Base-by-base conservation (phyloP, 2,797 vertebrate species). In the Dryobates pubescens region DNA sequence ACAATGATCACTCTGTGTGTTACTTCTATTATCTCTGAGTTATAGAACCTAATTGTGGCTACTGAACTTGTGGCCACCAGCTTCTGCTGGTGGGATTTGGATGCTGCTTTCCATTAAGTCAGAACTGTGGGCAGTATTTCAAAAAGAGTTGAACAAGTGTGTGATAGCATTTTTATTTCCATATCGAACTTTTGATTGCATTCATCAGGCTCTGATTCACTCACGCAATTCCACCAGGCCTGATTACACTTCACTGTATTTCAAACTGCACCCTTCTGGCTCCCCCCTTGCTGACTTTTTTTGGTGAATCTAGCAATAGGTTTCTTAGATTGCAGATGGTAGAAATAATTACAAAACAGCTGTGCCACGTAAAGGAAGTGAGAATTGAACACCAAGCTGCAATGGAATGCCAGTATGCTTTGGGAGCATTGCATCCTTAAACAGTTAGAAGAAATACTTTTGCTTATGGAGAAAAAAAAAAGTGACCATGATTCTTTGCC, bases 31-130 rank as follows among this genome's bases (percentile, higher is more conserved):
- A 36, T 49, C 30, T 70, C 47, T 45, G 68, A 64, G 22, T 70
- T 79, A 38, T 3, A 22, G 36, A 64, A 30, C 4, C 41, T 73
- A 3, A n/a, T 20, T 0, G 0, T 18, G 58, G 20, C 45, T 6
- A 36, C 41, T 43, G 41, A 43, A 43, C 41, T 43, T 38, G 0
- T 18, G 58, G 23, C 43, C 7, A 32, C 41, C 36, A 36, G 13
- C 22, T 70, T 64, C 45, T 82, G 27, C 36, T 58, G 22, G 15
- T 73, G 78, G 64, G 58, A 26, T 38, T 41, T 77, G 62, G 32
- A 6, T 76, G 63, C 64, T 27, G 10, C n/a, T 85, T 82, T 68
- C 22, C 7, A 6, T 77, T 80, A 51, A 65, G 10, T 17, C 61
- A 70, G 29, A 49, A 47, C 20, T 84, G 41, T 64, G 56, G 45